These are phyloP conservation scores for Chalcosyrphus nemorum DNA, from an alignment of 2,888 invertebrate genomes.

Conservation along the genomic window DNA sequence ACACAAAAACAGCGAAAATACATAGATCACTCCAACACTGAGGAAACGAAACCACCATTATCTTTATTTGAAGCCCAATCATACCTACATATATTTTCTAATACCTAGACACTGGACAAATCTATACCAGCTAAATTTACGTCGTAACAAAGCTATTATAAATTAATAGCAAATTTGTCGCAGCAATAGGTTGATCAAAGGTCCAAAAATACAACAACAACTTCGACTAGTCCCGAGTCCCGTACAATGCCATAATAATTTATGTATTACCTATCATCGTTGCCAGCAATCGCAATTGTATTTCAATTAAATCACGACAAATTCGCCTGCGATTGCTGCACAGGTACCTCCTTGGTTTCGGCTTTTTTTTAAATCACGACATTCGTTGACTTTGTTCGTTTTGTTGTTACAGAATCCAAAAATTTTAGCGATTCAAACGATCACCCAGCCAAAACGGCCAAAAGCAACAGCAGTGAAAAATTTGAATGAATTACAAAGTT, in stretches of 20 bases:
- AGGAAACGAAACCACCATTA: too few species aligned
- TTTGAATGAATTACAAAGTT: constrained; percentile 73
- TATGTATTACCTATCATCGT: constrained; percentile 64
- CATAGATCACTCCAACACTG: too few species aligned
- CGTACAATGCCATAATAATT: constrained; percentile 57
- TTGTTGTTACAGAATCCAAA: constrained; percentile 48
- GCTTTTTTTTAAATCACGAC: constrained; percentile 64
- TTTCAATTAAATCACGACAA: constrained; percentile 74
- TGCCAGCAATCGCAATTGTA: constrained; percentile 67
- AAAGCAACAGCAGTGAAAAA: constrained; percentile 61
- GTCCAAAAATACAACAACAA: constrained; percentile 33
- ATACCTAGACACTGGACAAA: background rate
- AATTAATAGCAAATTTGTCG: constrained; percentile 53
- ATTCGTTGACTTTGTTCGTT: constrained; percentile 35
- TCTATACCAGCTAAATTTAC: background rate
- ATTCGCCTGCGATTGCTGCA: constrained; percentile 55
- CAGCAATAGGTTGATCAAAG: background rate
- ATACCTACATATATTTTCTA: too few species aligned
- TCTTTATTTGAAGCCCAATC: too few species aligned
- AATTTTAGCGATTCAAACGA: constrained; percentile 65
- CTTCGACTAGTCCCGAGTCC: background rate
- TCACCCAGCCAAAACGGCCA: constrained; percentile 20
- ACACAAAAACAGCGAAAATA: too few species aligned
- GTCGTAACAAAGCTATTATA: background rate
- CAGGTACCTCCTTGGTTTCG: constrained; percentile 41